Conservation (phyloP, 2,888 invertebrate species). For the Coelinius sp. region DNA sequence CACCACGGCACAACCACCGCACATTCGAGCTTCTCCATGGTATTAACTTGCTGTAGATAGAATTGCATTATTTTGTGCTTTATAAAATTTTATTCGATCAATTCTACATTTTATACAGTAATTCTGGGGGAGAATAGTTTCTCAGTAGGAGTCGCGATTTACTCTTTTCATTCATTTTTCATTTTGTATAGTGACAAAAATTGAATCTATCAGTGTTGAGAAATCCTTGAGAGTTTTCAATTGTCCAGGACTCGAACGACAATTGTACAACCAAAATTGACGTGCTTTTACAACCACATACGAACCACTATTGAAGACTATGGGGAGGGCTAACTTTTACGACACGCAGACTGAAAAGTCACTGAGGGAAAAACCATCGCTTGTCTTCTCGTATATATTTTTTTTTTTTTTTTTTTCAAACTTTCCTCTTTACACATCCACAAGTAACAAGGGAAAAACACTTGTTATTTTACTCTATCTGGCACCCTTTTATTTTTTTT, state of each 20-base stretch:
- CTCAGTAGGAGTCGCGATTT: background rate
- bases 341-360: slow-evolving; percentile 26
- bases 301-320: background rate
- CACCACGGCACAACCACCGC: background rate
- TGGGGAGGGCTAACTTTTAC: slow-evolving; percentile 33
- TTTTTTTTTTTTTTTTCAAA: background rate
- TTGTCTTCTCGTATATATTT: no score
- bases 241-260: slow-evolving; percentile 23
- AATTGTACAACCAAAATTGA: slow-evolving; percentile 34
- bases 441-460: background rate
- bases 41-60: slow-evolving; percentile 2
- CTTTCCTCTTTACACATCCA: background rate
- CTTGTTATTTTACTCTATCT: background rate
- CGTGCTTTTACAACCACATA: slow-evolving; percentile 14
- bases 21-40: background rate
- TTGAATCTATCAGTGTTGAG: background rate
- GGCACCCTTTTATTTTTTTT: background rate
- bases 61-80: slow-evolving; percentile 7
- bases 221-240: background rate
- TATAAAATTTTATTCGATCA: background rate
- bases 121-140: background rate
- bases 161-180: background rate
- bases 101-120: background rate
- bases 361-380: background rate
- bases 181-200: background rate